Percentiles rank a stretch among this genome's conserved stretches.
phyloP scores from a whole-genome alignment of 2,888 invertebrate genomes.

The Troides helena region DNA sequence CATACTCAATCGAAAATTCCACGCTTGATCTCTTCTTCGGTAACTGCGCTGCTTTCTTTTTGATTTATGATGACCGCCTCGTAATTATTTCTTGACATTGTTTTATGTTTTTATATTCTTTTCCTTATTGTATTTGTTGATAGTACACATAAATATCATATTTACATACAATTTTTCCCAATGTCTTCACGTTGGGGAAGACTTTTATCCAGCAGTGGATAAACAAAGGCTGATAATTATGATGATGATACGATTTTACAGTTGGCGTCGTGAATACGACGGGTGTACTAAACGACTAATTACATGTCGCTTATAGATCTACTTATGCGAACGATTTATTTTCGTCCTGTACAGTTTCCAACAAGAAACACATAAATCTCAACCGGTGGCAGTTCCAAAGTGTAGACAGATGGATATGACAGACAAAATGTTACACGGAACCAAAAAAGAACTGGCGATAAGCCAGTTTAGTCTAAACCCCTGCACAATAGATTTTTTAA shows the following conservation, averaged over 20 bases:
- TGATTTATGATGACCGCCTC: constrained; percentile 62
- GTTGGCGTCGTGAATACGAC: background rate
- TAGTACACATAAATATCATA: too few relatives aligned
- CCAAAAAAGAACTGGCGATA: constrained; percentile 14
- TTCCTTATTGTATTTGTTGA: constrained; percentile 20
- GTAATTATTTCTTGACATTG: constrained; percentile 52
- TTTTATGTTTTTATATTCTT: constrained; percentile 36
- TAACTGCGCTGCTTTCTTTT: constrained; percentile 65
- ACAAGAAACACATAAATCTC: constrained; percentile 19
- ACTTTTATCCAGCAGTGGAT: too few relatives aligned
- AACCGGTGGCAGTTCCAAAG: constrained; percentile 16
- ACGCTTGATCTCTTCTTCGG: constrained; percentile 70
- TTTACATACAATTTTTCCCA: too few relatives aligned
- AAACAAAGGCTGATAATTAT: too few relatives aligned
- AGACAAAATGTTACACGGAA: constrained; percentile 7
- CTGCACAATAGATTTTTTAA: background rate
- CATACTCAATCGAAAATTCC: constrained; percentile 70
- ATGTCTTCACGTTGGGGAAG: too few relatives aligned
- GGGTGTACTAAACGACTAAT: background rate
- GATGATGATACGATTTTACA: background rate
- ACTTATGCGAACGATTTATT: constrained; percentile 4
- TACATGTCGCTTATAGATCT: background rate
- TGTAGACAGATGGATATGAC: constrained; percentile 18
- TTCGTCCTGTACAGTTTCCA: constrained; percentile 19
- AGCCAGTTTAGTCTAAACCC: constrained; percentile 9